A percentile compares a stretch with the other conserved stretches of the same genome.
phyloP scores from a whole-genome alignment of 30 jellyfish, hydroid and myxozoan genomes.

The Sanderia malayensis region DNA sequence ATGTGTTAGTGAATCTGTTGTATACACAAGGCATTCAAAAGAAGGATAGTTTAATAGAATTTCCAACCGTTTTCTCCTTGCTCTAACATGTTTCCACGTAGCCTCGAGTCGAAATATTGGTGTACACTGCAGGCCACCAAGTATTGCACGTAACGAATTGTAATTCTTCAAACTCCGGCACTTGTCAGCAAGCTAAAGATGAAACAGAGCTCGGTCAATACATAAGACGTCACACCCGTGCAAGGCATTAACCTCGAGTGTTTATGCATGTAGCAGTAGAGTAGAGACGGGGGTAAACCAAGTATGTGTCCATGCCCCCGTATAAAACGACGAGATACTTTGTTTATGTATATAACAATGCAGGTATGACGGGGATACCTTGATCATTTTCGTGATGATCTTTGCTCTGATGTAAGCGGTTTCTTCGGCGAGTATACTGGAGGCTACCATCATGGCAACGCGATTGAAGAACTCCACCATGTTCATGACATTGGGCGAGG shows the following conservation, averaged over 20 bases:
- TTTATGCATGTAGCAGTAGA: no score
- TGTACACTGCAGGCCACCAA: conserved; percentile 93
- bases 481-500: conserved; percentile 91
- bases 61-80: conserved; percentile 72
- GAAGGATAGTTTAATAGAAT: no score
- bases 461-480: conserved; percentile 93
- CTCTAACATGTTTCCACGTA: conserved; percentile 83
- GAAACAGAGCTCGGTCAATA: no score
- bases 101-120: conserved; percentile 81
- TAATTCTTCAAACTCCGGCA: conserved; percentile 71
- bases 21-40: no score
- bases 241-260: no score
- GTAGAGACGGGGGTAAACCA: no score
- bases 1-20: no score
- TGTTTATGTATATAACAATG: no score
- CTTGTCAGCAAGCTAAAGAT: conserved; percentile 61
- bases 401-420: conserved; percentile 75
- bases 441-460: conserved; percentile 84
- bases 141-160: conserved; percentile 79
- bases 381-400: conserved; percentile 79
- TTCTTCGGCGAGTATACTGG: conserved; percentile 80
- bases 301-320: no score
- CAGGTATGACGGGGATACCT: no score
- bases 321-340: no score
- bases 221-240: no score